Evolutionary conservation across 2,888 invertebrate genomes (phyloP).

Genomic region (Ornithoptera alexandrae): DNA sequence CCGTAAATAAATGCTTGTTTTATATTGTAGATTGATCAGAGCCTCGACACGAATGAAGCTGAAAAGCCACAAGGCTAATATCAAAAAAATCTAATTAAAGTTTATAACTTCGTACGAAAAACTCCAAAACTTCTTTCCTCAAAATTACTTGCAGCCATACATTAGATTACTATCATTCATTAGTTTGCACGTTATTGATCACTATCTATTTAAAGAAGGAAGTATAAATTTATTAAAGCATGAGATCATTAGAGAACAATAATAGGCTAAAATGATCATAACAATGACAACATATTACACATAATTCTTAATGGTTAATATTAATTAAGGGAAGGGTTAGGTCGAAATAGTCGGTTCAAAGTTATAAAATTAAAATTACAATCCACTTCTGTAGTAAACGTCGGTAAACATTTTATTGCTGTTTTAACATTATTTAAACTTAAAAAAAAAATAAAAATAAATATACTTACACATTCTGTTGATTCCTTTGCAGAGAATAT

Average conservation of each 20-base stretch:
- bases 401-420: neutral
- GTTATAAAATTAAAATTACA: too few relatives aligned
- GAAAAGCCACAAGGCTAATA: slow-evolving; percentile 21
- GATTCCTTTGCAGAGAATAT: slow-evolving; percentile 63
- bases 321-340: too few relatives aligned
- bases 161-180: neutral
- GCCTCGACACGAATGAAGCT: slow-evolving; percentile 23
- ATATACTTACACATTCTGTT: slow-evolving; percentile 62
- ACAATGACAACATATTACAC: too few relatives aligned
- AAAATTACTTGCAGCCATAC: neutral
- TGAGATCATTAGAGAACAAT: too few relatives aligned
- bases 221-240: too few relatives aligned
- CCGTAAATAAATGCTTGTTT: slow-evolving; percentile 4
- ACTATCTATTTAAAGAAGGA: neutral
- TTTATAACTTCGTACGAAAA: neutral
- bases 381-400: too few relatives aligned
- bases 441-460: too few relatives aligned
- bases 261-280: too few relatives aligned
- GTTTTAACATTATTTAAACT: neutral
- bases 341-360: too few relatives aligned
- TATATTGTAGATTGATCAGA: slow-evolving; percentile 9
- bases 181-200: neutral
- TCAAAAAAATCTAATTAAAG: slow-evolving; percentile 25
- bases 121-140: neutral
- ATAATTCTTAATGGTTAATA: too few relatives aligned